These are phyloP conservation scores for Sebastes itinus DNA, from an alignment of 2,797 vertebrate species.

Conservation along the genomic window DNA sequence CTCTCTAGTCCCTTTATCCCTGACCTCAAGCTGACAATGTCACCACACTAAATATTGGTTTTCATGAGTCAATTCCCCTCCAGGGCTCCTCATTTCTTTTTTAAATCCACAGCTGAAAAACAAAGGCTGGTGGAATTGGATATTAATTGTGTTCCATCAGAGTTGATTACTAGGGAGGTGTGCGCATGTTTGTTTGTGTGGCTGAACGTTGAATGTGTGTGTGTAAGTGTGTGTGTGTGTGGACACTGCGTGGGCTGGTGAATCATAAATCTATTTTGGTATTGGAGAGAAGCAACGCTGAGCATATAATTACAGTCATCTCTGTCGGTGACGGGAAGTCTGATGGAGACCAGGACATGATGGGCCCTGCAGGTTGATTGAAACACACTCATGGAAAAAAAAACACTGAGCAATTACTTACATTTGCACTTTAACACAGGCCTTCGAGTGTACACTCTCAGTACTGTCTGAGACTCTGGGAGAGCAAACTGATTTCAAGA, in stretches of 20 bases:
- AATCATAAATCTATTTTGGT: slow-evolving; percentile 80
- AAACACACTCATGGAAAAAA: slow-evolving; percentile 22
- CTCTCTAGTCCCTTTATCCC: slow-evolving; percentile 9
- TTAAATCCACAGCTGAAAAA: slow-evolving; percentile 66
- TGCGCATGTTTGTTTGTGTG: slow-evolving; percentile 43
- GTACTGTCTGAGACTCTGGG: neutral
- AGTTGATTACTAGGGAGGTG: slow-evolving; percentile 70
- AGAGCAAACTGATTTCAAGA: slow-evolving; percentile 6
- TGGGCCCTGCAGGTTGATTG: slow-evolving; percentile 40
- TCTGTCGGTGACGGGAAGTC: slow-evolving; percentile 55
- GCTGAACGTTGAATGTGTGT: slow-evolving; percentile 34
- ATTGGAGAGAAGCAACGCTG: slow-evolving; percentile 61
- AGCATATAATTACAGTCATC: slow-evolving; percentile 79
- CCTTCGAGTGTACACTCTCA: neutral
- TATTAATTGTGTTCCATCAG: slow-evolving; percentile 79
- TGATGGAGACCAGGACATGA: slow-evolving; percentile 48
- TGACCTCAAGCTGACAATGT: slow-evolving; percentile 47
- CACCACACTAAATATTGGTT: slow-evolving; percentile 58
- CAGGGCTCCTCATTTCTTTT: slow-evolving; percentile 48
- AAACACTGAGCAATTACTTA: slow-evolving; percentile 1
- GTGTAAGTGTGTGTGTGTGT: slow-evolving; percentile 39
- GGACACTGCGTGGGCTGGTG: slow-evolving; percentile 69
- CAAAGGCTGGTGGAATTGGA: slow-evolving; percentile 67
- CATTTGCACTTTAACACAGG: neutral
- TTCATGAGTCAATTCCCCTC: slow-evolving; percentile 43